Evolutionary conservation across 2,113 vertebrate species (phyloP).

Genomic region (chimpanzee (Pan troglodytes)): NHGRI_mPanTro3-v2.1_pri NC_072416.2:34909501-34910000

Average conservation of each 20-base stretch:
- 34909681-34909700: neutral
- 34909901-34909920: neutral
- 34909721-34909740: neutral
- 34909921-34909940: neutral
- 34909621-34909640: neutral
- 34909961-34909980: neutral
- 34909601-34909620: neutral
- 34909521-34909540: neutral
- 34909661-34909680: neutral
- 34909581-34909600: neutral
- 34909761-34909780: neutral
- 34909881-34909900: neutral
- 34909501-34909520: rapidly evolving
- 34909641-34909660: neutral
- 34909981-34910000: neutral
- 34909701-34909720: neutral
- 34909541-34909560: neutral
- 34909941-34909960: neutral
- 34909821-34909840: neutral
- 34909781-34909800: neutral
- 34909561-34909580: neutral
- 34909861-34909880: neutral
- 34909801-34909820: neutral
- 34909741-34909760: neutral
- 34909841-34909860: neutral